Percentiles rank a stretch among this genome's conserved stretches.
Conservation (phyloP, 1,140 invertebrate genomes). For the Drosophila prosaltans region DNA sequence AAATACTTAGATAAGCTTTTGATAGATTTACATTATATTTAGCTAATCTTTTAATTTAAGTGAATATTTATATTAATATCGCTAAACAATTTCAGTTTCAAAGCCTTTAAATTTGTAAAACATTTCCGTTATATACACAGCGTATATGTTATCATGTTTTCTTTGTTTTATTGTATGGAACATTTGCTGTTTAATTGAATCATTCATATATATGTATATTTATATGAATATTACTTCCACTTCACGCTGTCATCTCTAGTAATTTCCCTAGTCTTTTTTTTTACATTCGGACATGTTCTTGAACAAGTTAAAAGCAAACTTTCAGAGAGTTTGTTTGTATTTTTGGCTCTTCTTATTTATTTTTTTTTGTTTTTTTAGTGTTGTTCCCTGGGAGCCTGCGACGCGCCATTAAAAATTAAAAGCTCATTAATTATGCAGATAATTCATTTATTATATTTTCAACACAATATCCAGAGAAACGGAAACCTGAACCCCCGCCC, state of each 20-base stretch:
- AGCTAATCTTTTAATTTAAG: too few relatives aligned
- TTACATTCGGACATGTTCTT: background rate
- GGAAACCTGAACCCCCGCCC: background rate
- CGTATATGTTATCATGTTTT: too few relatives aligned
- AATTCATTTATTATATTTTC: constrained; percentile 82
- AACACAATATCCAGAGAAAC: constrained; percentile 57
- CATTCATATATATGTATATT: background rate
- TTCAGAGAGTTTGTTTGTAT: constrained; percentile 41
- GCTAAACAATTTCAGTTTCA: too few relatives aligned
- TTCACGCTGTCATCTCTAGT: constrained; percentile 15
- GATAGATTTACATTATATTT: too few relatives aligned
- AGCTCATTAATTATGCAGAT: constrained; percentile 62
- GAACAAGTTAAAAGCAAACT: constrained; percentile 45
- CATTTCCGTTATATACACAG: too few relatives aligned
- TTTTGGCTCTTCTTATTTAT: constrained; percentile 11
- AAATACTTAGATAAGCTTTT: too few relatives aligned
- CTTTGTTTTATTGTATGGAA: too few relatives aligned
- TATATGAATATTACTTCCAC: background rate
- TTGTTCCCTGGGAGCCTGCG: constrained; percentile 56
- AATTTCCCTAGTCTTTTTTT: background rate
- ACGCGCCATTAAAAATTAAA: constrained; percentile 59
- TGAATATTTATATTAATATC: too few relatives aligned
- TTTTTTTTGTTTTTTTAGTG: constrained; percentile 14
- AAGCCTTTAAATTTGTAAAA: too few relatives aligned
- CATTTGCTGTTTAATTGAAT: background rate